Evolutionary conservation across 2,113 vertebrate genomes (phyloP), one percentile per base, ranked within the genome.

Genomic region (Pundamilia nyererei): DNA sequence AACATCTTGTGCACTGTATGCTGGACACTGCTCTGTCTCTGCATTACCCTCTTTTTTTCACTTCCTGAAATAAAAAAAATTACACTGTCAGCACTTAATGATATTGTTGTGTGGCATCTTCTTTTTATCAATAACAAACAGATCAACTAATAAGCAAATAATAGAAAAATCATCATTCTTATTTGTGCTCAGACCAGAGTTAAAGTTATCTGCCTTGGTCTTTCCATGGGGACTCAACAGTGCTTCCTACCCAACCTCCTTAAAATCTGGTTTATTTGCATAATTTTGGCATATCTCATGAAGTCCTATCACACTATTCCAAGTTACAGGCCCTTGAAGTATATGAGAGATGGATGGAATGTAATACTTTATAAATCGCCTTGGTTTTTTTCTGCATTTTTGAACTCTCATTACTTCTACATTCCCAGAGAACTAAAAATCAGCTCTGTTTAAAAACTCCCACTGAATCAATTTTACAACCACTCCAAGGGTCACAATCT

Each of bases 21-120:
- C 89, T 91, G 86, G 89, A 91, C 89, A 87, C 89, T 70, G 83
- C 86, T 83, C 72, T 91, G 85, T 94, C 86, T 91, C 89, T 92
- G 93, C 87, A 83, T 89, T 85, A 90, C 55, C 88, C 9, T 89
- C 31, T 94, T 93, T 89, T 89, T 94, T 94, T 94, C 93, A 93
- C 91, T 91, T 91, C 91, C 92, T 91, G 90, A 94, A 55, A 26
- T 80, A 31, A 42, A 77, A 85, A 81, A 82, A 86, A 80, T 4
- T 82, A 85, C 83, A 91, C 83, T 80, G 68, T 92, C 87, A 86
- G 77, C 83, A 80, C 38, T 55, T 86, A 3, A 24, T 12, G 47
- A 10, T 5, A 17, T 51, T 51, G 45, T 81, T 38, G 68, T 17
- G 4, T 33, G 29, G 81, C 1, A 2, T 75, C 53, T 51, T 3